These are phyloP conservation scores for Ranitomeya imitator DNA, from an alignment of 2,113 vertebrate species.

Conservation along the genomic window DNA sequence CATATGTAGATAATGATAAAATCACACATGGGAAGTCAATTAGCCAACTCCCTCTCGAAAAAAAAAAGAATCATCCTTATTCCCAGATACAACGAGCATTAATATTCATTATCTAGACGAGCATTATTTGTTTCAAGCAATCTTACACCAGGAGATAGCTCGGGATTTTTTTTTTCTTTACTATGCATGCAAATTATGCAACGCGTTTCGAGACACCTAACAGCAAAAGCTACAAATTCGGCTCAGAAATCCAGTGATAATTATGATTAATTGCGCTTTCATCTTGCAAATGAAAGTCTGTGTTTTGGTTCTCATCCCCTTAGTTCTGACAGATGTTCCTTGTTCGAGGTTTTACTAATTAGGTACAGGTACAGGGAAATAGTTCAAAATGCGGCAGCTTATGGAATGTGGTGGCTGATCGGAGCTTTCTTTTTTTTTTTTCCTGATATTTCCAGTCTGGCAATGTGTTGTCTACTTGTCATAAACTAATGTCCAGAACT, in stretches of 20 bases:
- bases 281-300: constrained; percentile 65
- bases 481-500: constrained; percentile 75
- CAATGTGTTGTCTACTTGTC: constrained; percentile 76
- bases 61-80: constrained; percentile 25
- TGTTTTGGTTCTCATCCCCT: constrained; percentile 65
- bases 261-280: constrained; percentile 69
- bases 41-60: neutral
- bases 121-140: constrained; percentile 46
- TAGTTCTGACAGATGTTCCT: constrained; percentile 67
- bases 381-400: constrained; percentile 40
- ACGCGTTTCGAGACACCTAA: constrained; percentile 27
- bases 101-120: constrained; percentile 50
- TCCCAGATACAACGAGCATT: constrained; percentile 40
- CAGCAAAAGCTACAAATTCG: neutral
- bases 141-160: constrained; percentile 18
- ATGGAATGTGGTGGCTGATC: constrained; percentile 62
- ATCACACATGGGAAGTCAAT: neutral
- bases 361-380: constrained; percentile 66
- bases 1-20: neutral
- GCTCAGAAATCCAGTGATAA: constrained; percentile 62
- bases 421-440: constrained; percentile 57
- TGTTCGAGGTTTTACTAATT: constrained; percentile 68
- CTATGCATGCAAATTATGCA: constrained; percentile 47
- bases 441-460: constrained; percentile 65
- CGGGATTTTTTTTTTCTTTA: neutral